These are phyloP conservation scores for Uropsilus gracilis DNA, from an alignment of 2,113 vertebrate species.

Conservation along the genomic window DNA sequence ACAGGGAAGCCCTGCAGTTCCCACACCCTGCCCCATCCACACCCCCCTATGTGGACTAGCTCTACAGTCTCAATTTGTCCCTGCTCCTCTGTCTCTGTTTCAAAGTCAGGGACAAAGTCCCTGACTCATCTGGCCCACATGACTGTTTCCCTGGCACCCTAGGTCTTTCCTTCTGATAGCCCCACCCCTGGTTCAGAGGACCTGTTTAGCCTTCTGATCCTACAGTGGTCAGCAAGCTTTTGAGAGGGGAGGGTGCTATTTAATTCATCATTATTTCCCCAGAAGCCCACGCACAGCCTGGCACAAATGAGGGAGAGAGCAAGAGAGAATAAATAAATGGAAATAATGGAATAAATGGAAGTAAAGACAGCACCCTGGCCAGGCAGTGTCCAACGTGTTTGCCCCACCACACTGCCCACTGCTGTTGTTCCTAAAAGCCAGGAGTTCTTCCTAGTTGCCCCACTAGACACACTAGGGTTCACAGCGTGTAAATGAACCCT, in stretches of 20 bases:
- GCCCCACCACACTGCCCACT: accelerated
- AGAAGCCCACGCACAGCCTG: neutral
- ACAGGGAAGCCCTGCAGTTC: accelerated
- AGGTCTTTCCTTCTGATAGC: neutral
- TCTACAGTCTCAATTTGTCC: accelerated
- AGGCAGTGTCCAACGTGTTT: neutral
- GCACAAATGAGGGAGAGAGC: neutral
- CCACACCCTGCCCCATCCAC: neutral
- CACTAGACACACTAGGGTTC: neutral
- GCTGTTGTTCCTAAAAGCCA: too few species aligned
- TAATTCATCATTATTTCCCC: neutral
- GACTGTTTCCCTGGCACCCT: neutral
- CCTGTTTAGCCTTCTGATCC: neutral
- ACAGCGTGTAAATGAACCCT: neutral
- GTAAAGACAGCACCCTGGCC: accelerated
- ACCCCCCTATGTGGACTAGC: accelerated
- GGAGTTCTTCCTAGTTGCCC: too few species aligned
- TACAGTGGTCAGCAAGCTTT: neutral
- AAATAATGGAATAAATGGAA: neutral
- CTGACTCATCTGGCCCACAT: neutral
- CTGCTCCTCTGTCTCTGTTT: too few species aligned
- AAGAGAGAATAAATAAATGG: neutral
- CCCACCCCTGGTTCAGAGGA: neutral
- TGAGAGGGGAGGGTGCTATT: too few species aligned
- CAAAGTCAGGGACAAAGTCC: too few species aligned